Base-by-base conservation (phyloP, 2,113 vertebrate genomes). In the Typhlomys cinereus region DNA sequence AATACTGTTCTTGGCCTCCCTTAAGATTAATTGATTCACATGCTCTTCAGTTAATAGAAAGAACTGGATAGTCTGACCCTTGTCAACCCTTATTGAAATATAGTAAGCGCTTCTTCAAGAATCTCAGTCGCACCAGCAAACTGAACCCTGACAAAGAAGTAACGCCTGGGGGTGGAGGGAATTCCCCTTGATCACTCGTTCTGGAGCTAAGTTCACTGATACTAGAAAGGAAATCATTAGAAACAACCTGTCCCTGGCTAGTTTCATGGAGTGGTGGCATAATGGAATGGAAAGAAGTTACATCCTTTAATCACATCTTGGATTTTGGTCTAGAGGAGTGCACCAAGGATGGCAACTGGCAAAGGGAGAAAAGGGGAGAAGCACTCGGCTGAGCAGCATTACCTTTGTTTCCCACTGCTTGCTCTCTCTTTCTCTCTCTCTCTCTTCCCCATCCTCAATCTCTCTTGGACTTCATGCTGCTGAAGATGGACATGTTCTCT, bases 1-100 rank as follows among this genome's bases (percentile, higher is more conserved):
- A 52, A 92, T 85, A 70, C 34, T 64, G 88, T 85, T 46, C 92
- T 90, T 81, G 95, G 82, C 41, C 79, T 96, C 70, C 57, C 88
- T 64, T 20, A 15, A 71, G 69, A 71, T 36, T 31, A 71, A 88
- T 36, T 82, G 48, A 93, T 86, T 74, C 57, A 85, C 41, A 61
- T 9, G 48, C 17, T 96, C 69, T 85, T 27, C 69, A 73, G 18
- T 73, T 48, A 3, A 36, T 39, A 90, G 41, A 71, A 89, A 87
- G 36, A 91, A 85, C 41, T 88, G 69, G 69, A 21, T 85, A 90
- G 54, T 94, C 85, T 92, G 61, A 71, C 41, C 18, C 31, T 89
- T 73, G 23, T 0, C 15, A 44, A 78, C 31, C 36, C 62, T 85
- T 59, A 54, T 44, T n/a, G 13, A 89, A 70, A 86, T 52, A 62